Percentiles rank a stretch among this genome's conserved stretches.
Conservation (phyloP, 1,140 invertebrate species). For the Drosophila kanapiae region DNA sequence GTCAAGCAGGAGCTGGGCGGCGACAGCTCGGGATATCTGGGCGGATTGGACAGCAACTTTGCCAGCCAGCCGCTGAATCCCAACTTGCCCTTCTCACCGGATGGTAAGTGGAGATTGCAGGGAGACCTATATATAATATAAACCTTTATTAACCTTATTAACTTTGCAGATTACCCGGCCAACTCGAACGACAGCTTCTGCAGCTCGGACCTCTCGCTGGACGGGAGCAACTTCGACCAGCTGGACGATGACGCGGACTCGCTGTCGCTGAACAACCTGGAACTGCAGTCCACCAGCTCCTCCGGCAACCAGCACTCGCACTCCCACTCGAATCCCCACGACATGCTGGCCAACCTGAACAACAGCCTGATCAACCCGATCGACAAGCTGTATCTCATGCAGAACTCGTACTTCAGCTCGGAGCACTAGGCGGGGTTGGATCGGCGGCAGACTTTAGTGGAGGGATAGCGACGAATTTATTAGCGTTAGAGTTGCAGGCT, state of each 20-base stretch:
- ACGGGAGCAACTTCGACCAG: slow-evolving; percentile 92
- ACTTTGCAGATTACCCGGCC: slow-evolving; percentile 91
- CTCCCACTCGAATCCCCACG: slow-evolving; percentile 86
- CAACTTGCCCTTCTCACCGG: slow-evolving; percentile 94
- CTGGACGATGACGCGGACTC: slow-evolving; percentile 93
- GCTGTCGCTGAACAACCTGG: slow-evolving; percentile 90
- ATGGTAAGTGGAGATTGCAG: slow-evolving; percentile 88
- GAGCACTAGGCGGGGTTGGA: slow-evolving; percentile 63
- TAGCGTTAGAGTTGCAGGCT: slow-evolving; percentile 68
- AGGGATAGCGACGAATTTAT: slow-evolving; percentile 76
- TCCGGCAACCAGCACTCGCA: slow-evolving; percentile 84
- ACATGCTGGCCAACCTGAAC: slow-evolving; percentile 87
- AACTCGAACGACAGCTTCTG: slow-evolving; percentile 96
- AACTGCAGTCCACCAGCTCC: slow-evolving; percentile 87
- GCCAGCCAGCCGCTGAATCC: slow-evolving; percentile 93
- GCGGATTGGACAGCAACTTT: slow-evolving; percentile 87
- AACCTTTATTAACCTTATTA: neutral
- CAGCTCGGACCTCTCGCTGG: slow-evolving; percentile 94
- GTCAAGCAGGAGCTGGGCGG: slow-evolving; percentile 88
- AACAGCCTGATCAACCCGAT: slow-evolving; percentile 94
- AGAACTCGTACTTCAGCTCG: slow-evolving; percentile 94
- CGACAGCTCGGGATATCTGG: slow-evolving; percentile 88
- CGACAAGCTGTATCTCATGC: slow-evolving; percentile 99
- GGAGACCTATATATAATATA: neutral
- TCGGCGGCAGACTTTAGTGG: neutral